Conservation (phyloP, 2,797 vertebrate species). For the Orestias chungarensis region DNA sequence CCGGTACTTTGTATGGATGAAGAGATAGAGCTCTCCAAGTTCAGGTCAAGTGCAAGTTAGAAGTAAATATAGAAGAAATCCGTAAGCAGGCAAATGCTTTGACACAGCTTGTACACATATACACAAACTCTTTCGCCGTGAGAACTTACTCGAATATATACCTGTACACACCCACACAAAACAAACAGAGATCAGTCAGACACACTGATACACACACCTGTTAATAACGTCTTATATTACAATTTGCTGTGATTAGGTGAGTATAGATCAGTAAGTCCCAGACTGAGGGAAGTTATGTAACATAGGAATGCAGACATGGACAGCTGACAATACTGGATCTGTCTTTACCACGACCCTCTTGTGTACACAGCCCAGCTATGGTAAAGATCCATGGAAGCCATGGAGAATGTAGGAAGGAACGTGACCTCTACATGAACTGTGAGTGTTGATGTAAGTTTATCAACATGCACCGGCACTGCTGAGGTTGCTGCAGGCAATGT, state of each 20-base stretch:
- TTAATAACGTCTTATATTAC: conserved; percentile 52
- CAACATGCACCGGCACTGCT: conserved; percentile 83
- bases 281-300: conserved; percentile 65
- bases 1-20: neutral
- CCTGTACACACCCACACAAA: conserved; percentile 32
- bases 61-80: neutral
- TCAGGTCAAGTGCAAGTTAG: neutral
- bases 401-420: conserved; percentile 72
- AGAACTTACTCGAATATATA: conserved; percentile 39
- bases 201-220: conserved; percentile 43
- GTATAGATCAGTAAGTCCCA: conserved; percentile 62
- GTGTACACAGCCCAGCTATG: conserved; percentile 76
- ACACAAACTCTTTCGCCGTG: conserved; percentile 18
- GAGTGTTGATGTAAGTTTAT: conserved; percentile 83
- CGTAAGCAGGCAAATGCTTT: neutral
- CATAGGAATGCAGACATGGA: conserved; percentile 81
- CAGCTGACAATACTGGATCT: conserved; percentile 80
- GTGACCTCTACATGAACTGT: conserved; percentile 84
- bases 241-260: conserved; percentile 65
- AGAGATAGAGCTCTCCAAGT: neutral
- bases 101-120: conserved; percentile 18
- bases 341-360: conserved; percentile 81
- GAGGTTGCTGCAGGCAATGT: conserved; percentile 83
- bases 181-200: conserved; percentile 24
- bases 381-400: conserved; percentile 83